phyloP scores from a whole-genome alignment of 2,113 vertebrate species.

The Ptilorrhoa leucosticta region DNA sequence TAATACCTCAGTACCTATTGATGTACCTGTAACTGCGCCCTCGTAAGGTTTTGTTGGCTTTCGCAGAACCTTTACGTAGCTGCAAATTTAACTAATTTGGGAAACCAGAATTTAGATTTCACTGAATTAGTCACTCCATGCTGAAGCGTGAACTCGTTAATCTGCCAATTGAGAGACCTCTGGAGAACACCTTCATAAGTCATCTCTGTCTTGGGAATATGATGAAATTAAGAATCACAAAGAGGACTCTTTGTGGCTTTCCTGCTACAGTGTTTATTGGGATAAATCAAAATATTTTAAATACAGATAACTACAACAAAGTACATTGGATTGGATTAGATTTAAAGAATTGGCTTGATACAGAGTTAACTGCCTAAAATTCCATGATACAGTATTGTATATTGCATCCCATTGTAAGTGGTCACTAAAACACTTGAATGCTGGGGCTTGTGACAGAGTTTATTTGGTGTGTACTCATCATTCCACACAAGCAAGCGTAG shows the following conservation, averaged over 20 bases:
- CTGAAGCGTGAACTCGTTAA: not conserved
- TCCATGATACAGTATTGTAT: accelerated
- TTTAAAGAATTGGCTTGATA: not conserved
- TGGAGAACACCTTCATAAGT: not conserved
- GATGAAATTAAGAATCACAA: not conserved
- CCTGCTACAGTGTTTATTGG: not conserved
- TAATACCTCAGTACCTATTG: not conserved
- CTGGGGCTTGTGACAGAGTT: not conserved
- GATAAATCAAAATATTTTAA: not conserved
- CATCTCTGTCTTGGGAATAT: not conserved
- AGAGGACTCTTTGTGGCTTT: not conserved
- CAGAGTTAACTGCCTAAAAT: not conserved
- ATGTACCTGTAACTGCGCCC: accelerated
- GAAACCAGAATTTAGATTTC: not conserved
- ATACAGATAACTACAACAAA: not conserved
- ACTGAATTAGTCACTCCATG: not conserved
- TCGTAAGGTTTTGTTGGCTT: not conserved
- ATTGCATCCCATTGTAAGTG: not conserved
- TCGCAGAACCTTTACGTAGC: not conserved
- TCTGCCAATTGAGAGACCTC: not conserved
- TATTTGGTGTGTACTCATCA: not conserved
- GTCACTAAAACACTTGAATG: not conserved
- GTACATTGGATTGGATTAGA: not conserved
- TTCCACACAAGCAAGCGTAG: accelerated
- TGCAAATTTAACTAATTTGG: not conserved